phyloP scores from a whole-genome alignment of 1,140 invertebrate genomes.

The Lycorma delicatula region DNA sequence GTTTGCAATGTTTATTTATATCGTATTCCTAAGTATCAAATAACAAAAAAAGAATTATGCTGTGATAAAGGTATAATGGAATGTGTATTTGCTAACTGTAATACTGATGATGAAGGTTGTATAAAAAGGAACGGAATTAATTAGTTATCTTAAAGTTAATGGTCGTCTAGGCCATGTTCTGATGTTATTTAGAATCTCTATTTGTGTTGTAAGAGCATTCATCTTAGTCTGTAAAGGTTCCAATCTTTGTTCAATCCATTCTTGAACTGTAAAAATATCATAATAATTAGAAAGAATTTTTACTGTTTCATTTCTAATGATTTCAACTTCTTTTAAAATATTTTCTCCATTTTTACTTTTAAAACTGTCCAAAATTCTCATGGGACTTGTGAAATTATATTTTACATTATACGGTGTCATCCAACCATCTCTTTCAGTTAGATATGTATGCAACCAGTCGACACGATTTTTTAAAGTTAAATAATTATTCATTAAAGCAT shows the following conservation, averaged over 20 bases:
- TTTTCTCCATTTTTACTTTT: neutral
- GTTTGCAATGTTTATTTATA: too few species aligned
- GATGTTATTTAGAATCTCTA: constrained; percentile 36
- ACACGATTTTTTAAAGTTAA: constrained; percentile 8
- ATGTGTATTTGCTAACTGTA: too few species aligned
- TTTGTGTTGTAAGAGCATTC: constrained; percentile 28
- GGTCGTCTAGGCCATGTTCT: constrained; percentile 48
- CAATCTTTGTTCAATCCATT: constrained; percentile 16
- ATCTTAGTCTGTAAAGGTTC: constrained; percentile 8
- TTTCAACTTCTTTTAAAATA: constrained; percentile 9
- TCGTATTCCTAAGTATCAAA: too few species aligned
- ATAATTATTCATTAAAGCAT: constrained; percentile 1
- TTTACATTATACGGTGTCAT: constrained; percentile 22
- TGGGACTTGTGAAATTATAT: constrained; percentile 20
- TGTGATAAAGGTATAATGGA: too few species aligned
- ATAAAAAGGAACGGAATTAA: too few species aligned
- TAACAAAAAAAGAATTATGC: too few species aligned
- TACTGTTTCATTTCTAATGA: constrained; percentile 8
- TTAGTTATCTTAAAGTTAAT: too few species aligned
- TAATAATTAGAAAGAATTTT: neutral
- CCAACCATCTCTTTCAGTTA: constrained; percentile 19
- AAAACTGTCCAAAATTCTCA: constrained; percentile 13
- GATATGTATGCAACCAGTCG: constrained; percentile 2
- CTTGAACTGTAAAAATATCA: constrained; percentile 10
- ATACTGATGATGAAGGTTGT: too few species aligned